phyloP scores from a whole-genome alignment of 2,888 invertebrate genomes.

The Hemistola chrysoprasaria region DNA sequence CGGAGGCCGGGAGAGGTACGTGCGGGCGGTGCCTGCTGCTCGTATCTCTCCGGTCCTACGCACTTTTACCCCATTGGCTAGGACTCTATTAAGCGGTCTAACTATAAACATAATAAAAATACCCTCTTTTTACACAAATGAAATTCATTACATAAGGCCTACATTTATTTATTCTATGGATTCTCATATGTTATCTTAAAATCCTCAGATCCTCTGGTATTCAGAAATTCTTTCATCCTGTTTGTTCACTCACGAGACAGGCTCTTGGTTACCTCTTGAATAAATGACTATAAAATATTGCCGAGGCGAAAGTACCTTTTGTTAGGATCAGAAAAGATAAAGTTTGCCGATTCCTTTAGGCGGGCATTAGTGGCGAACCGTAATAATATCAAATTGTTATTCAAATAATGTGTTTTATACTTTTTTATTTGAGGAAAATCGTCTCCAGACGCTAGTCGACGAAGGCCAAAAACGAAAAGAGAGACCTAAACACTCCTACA shows the following conservation, averaged over 20 bases:
- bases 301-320: slow-evolving; percentile 34
- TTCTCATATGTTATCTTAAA: slow-evolving; percentile 21
- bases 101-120: too few relatives aligned
- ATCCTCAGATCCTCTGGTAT: slow-evolving; percentile 22
- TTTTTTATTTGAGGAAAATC: slow-evolving; percentile 3
- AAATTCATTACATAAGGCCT: slow-evolving; percentile 11
- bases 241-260: slow-evolving; percentile 18
- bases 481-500: too few relatives aligned
- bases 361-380: slow-evolving; percentile 35
- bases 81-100: too few relatives aligned
- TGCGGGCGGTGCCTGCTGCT: too few relatives aligned
- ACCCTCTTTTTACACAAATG: background rate
- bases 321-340: slow-evolving; percentile 29
- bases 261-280: slow-evolving; percentile 34
- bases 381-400: slow-evolving; percentile 40
- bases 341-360: slow-evolving; percentile 29
- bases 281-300: slow-evolving; percentile 40
- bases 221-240: slow-evolving; percentile 28
- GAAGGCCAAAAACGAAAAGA: too few relatives aligned
- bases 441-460: too few relatives aligned
- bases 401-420: slow-evolving; percentile 12
- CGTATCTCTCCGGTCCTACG: too few relatives aligned
- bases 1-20: too few relatives aligned
- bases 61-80: too few relatives aligned
- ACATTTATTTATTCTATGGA: slow-evolving; percentile 17